phyloP scores from a whole-genome alignment of 1,140 invertebrate species.

The Steinernema feltiae region DNA sequence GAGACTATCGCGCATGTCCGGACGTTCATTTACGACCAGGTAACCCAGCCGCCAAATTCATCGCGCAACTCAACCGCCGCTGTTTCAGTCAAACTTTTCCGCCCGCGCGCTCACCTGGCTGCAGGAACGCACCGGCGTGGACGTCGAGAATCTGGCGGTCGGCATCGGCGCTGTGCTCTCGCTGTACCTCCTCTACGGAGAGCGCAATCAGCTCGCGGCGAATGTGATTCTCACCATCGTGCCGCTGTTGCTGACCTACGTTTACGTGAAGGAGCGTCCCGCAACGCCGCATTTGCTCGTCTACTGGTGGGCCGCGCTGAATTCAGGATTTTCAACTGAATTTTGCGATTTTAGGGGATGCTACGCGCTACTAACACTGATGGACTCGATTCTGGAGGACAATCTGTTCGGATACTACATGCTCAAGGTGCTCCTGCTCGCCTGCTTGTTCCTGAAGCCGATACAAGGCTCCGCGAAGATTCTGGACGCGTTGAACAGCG shows the following conservation, averaged over 20 bases:
- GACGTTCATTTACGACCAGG: not conserved
- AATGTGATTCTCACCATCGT: not conserved
- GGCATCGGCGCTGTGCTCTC: not conserved
- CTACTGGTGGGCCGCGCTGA: not conserved
- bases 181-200: not conserved
- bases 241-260: not conserved
- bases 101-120: not conserved
- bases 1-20: not conserved
- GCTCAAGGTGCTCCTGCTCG: constrained; percentile 33
- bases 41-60: not conserved
- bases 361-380: not conserved
- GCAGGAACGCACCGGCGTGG: not conserved
- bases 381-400: not conserved
- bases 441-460: constrained; percentile 24
- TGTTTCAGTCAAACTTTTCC: not conserved
- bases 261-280: constrained; percentile 2
- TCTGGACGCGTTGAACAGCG: constrained; percentile 18
- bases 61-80: not conserved
- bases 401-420: constrained; percentile 31
- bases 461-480: constrained; percentile 33
- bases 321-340: not conserved
- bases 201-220: not conserved
- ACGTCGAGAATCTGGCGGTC: not conserved
- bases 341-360: not conserved
- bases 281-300: constrained; percentile 15